Percentiles rank a stretch among this genome's conserved stretches.
Evolutionary conservation across 2,113 vertebrate species (phyloP).

Genomic region (Myotis davidii): DNA sequence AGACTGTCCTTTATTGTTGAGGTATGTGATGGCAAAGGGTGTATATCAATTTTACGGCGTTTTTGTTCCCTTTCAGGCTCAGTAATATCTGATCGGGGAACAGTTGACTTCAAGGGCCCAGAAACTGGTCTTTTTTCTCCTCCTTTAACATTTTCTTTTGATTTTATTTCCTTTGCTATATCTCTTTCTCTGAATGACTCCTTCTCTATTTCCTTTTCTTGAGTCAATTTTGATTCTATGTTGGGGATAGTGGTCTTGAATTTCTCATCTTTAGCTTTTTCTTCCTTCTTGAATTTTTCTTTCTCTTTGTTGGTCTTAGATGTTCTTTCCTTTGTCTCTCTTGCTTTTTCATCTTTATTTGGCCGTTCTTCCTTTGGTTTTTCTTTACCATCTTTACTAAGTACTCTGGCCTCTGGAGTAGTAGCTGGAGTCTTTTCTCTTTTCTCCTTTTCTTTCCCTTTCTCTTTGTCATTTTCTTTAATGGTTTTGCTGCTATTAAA

Average conservation of each 20-base stretch:
- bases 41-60: slow-evolving; percentile 98
- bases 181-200: slow-evolving; percentile 96
- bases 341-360: slow-evolving; percentile 90
- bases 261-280: slow-evolving; percentile 93
- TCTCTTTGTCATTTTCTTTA: slow-evolving; percentile 96
- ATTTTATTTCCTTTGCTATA: slow-evolving; percentile 94
- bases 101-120: slow-evolving; percentile 95
- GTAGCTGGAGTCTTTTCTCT: slow-evolving; percentile 93
- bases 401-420: slow-evolving; percentile 92
- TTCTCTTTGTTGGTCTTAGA: slow-evolving; percentile 95
- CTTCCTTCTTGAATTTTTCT: slow-evolving; percentile 96
- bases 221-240: slow-evolving; percentile 88
- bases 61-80: slow-evolving; percentile 99
- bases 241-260: slow-evolving; percentile 89
- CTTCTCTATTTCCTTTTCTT: slow-evolving; percentile 92
- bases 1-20: slow-evolving; percentile 99
- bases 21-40: slow-evolving; percentile 99
- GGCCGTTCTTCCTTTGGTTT: slow-evolving; percentile 92
- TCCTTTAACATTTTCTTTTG: slow-evolving; percentile 95
- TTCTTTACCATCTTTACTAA: slow-evolving; percentile 91
- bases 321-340: slow-evolving; percentile 96
- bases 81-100: slow-evolving; percentile 93
- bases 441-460: slow-evolving; percentile 95
- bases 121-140: slow-evolving; percentile 91
- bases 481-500: slow-evolving; percentile 90